Conservation (phyloP, 2,888 invertebrate genomes). For the Acanthococcus lagerstroemiae region DNA sequence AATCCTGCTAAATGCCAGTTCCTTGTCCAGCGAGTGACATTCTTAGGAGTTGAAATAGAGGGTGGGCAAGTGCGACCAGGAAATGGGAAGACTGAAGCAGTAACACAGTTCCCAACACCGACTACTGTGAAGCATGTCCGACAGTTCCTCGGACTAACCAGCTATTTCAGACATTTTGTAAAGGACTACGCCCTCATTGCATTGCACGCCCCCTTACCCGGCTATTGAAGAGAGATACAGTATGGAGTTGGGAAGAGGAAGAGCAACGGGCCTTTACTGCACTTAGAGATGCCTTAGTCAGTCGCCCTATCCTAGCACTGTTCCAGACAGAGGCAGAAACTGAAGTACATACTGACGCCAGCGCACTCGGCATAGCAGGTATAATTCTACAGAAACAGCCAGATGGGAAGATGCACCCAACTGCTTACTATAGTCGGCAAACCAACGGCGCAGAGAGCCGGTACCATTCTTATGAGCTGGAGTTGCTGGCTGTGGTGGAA, state of each 20-base stretch:
- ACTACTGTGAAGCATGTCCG: neutral
- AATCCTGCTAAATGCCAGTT: neutral
- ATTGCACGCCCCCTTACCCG: too few relatives aligned
- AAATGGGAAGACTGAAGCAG: neutral
- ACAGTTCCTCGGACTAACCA: neutral
- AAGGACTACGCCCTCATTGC: neutral
- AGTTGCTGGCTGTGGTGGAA: constrained; percentile 40
- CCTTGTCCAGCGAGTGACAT: neutral
- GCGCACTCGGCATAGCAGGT: too few relatives aligned
- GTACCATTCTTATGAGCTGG: constrained; percentile 41
- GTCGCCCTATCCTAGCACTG: constrained; percentile 18
- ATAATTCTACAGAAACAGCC: too few relatives aligned
- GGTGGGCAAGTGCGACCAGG: neutral
- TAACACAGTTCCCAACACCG: neutral
- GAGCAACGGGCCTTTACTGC: too few relatives aligned
- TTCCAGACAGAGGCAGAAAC: constrained; percentile 10
- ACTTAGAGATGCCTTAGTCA: neutral
- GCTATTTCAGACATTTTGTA: neutral
- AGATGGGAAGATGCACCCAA: constrained; percentile 32
- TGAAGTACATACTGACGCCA: constrained; percentile 31
- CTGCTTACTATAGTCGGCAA: constrained; percentile 40
- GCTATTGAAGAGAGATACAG: too few relatives aligned
- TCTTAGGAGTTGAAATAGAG: neutral
- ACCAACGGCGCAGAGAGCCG: constrained; percentile 39
- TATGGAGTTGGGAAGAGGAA: too few relatives aligned